Base-by-base conservation (phyloP, 2,888 invertebrate species). In the Zele albiditarsus region DNA sequence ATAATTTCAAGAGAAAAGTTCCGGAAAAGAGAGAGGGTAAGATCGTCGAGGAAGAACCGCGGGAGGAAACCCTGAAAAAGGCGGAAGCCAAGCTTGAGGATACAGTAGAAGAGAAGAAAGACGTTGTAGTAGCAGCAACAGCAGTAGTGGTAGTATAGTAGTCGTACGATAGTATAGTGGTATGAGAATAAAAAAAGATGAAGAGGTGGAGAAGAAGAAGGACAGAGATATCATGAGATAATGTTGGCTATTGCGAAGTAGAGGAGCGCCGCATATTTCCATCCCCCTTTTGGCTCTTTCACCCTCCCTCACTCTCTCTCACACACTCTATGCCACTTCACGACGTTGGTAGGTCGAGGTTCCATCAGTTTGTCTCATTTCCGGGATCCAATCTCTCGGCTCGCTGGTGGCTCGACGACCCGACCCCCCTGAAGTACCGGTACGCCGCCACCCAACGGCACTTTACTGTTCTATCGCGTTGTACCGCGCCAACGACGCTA, bases 361-460 rank as follows among this genome's bases (percentile, higher is more conserved):
- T 83, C 84, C 86, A 84, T 86, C 84, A 85, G 85, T 87, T 86
- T 86, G 85, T 87, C 87, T 87, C 87, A 87, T 88, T 88, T 88
- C 87, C 86, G 84, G 86, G 82, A 88, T 87, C 86, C 86, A 87
- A 88, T 86, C 86, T 88, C 83, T 83, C 82, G 84, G 82, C 84
- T 84, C 81, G 81, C 75, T 82, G 81, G 79, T 81, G 81, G 80
- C 81, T 81, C 82, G 82, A 81, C 82, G 80, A 77, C 77, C 79
- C 77, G 75, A 70, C 77, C 77, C 76, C 74, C 66, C 67, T 67
- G 67, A 67, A 70, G 69, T 74, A 46, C 67, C 74, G 73, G 75
- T 71, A 73, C 62, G 58, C 75, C 69, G 75, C 75, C 69, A 60
- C 76, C 76, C 76, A 77, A 79, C 76, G 76, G 75, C 79, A 79